These are phyloP conservation scores for Nysson spinosus DNA, from an alignment of 2,888 invertebrate species.

Conservation along the genomic window DNA sequence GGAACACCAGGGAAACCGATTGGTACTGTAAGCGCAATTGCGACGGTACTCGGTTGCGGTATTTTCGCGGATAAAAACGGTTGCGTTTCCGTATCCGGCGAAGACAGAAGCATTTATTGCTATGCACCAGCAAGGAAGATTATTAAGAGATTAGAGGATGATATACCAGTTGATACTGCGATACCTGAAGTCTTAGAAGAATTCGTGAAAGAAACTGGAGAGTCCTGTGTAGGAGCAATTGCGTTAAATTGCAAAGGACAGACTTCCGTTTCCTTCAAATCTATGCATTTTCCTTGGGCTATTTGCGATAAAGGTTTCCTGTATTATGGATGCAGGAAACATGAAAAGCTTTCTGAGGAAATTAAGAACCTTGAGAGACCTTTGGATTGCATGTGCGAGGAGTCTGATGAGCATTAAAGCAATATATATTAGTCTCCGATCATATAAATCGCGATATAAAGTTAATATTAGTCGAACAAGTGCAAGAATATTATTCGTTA, in stretches of 20 bases:
- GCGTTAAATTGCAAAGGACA: constrained; percentile 51
- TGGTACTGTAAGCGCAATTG: constrained; percentile 56
- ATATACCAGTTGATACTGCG: constrained; percentile 12
- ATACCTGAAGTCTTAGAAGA: constrained; percentile 45
- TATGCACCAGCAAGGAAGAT: constrained; percentile 63
- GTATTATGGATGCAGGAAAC: constrained; percentile 55
- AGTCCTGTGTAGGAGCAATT: constrained; percentile 42
- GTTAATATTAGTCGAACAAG: too few species aligned
- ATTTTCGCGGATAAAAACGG: constrained; percentile 54
- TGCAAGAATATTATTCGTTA: too few species aligned
- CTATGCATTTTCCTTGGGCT: constrained; percentile 66
- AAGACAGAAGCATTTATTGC: constrained; percentile 52
- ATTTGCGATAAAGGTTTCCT: constrained; percentile 55
- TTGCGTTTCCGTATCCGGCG: constrained; percentile 62
- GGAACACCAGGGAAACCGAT: constrained; percentile 45
- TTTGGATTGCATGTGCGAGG: constrained; percentile 48
- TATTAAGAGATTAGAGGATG: constrained; percentile 34
- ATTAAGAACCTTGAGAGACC: constrained; percentile 44
- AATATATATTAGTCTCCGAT: too few species aligned
- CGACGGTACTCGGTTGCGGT: constrained; percentile 63
- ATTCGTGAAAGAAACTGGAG: constrained; percentile 43
- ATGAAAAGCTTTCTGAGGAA: constrained; percentile 44
- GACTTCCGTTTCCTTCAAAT: constrained; percentile 53
- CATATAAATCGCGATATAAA: too few species aligned
- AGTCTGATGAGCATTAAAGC: constrained; percentile 40